phyloP scores from a whole-genome alignment of 2,797 vertebrate species.

The Rhabdophis nuchalis region DNA sequence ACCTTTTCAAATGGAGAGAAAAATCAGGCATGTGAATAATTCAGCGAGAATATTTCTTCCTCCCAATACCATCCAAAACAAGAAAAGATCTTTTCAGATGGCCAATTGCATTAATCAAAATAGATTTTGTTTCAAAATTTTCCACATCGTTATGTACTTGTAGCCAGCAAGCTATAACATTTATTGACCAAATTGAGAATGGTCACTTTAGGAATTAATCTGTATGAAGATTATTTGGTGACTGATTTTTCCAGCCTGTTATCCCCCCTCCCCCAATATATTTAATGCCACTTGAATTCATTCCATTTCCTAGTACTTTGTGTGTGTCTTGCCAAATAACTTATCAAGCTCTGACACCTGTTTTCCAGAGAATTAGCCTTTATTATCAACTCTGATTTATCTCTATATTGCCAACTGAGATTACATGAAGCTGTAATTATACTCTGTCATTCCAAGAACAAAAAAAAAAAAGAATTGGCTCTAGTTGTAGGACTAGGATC shows the following conservation, averaged over 20 bases:
- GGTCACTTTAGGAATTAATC: slow-evolving; percentile 22
- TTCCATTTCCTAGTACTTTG: neutral
- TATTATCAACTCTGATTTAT: slow-evolving; percentile 27
- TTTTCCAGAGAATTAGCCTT: slow-evolving; percentile 34
- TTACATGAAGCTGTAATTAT: slow-evolving; percentile 11
- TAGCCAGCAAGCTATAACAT: neutral
- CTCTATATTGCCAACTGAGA: slow-evolving; percentile 5
- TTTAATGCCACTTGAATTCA: slow-evolving; percentile 35
- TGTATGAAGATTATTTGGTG: slow-evolving; percentile 7
- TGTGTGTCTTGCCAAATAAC: neutral
- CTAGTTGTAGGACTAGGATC: neutral
- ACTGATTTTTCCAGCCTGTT: neutral
- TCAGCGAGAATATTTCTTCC: neutral
- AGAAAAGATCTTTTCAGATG: neutral
- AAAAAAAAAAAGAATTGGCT: slow-evolving; percentile 4
- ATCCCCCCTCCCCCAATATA: neutral
- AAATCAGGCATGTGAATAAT: neutral
- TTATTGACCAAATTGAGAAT: slow-evolving; percentile 26
- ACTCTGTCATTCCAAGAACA: slow-evolving; percentile 5
- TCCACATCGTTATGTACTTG: neutral
- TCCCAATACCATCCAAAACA: neutral
- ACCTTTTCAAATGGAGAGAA: neutral
- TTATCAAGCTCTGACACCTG: slow-evolving; percentile 37
- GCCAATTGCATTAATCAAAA: slow-evolving; percentile 24
- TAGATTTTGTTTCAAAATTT: neutral